phyloP scores from a whole-genome alignment of 2,797 vertebrate genomes.

The Sciurus carolinensis region DNA sequence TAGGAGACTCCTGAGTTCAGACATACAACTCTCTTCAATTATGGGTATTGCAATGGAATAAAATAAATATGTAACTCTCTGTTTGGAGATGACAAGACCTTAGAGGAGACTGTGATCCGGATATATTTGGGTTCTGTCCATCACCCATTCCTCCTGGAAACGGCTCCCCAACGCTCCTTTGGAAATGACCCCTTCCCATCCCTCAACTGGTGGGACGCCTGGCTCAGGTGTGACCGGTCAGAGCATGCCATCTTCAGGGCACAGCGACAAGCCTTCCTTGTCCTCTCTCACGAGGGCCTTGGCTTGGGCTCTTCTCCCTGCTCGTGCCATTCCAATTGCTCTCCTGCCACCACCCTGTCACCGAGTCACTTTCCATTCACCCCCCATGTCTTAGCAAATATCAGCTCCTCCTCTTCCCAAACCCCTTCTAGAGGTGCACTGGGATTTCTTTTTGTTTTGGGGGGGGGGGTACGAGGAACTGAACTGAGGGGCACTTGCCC shows the following conservation, averaged over 20 bases:
- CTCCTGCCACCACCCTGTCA: not conserved
- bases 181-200: not conserved
- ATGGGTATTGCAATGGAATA: not conserved
- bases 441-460: not conserved
- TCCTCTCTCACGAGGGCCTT: not conserved
- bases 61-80: not conserved
- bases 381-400: not conserved
- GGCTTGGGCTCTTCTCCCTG: not conserved
- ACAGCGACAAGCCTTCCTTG: not conserved
- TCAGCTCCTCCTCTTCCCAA: not conserved
- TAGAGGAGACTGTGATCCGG: not conserved
- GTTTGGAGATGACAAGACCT: not conserved
- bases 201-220: too few relatives aligned
- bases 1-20: not conserved
- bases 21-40: not conserved
- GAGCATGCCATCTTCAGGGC: not conserved
- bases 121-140: not conserved
- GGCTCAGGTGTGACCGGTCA: not conserved
- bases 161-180: not conserved
- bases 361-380: not conserved
- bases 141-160: not conserved
- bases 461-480: too few relatives aligned
- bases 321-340: not conserved
- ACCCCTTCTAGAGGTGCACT: not conserved
- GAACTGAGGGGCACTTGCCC: too few relatives aligned